Percentiles rank a stretch among this genome's conserved stretches.
Conservation (phyloP, 2,888 invertebrate genomes). For the Heteropelma amictum region DNA sequence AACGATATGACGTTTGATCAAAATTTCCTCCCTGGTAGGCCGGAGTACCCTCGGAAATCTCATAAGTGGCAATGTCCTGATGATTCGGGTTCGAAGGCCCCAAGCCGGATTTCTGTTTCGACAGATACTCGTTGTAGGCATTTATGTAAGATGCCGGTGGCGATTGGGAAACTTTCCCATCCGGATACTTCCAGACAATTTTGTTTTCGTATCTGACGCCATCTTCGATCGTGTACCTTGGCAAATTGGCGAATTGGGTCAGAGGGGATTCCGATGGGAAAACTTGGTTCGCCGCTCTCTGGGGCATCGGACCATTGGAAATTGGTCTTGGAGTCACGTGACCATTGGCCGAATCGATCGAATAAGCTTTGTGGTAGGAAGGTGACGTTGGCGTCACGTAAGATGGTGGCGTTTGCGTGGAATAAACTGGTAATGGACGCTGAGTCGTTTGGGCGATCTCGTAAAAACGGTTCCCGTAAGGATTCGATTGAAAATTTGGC, state of each 20-base stretch:
- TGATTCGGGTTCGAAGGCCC: conserved; percentile 26
- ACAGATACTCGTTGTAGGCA: conserved; percentile 55
- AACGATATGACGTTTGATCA: not conserved
- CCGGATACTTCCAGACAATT: conserved; percentile 76
- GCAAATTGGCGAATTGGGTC: conserved; percentile 55
- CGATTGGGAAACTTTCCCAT: conserved; percentile 71
- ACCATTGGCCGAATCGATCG: not conserved
- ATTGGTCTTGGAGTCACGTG: conserved; percentile 29
- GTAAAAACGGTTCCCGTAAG: conserved; percentile 29
- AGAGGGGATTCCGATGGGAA: conserved; percentile 36
- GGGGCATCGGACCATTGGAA: conserved; percentile 41
- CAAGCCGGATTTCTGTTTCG: conserved; percentile 34
- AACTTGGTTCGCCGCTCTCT: conserved; percentile 29
- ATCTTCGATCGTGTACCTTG: conserved; percentile 72
- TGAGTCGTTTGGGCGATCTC: conserved; percentile 54
- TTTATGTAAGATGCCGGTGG: conserved; percentile 70
- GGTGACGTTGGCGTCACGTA: conserved; percentile 42
- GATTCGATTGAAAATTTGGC: conserved; percentile 25
- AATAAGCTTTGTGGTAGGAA: conserved; percentile 20
- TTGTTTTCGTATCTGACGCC: conserved; percentile 74
- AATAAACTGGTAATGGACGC: conserved; percentile 33
- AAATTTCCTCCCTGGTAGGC: not conserved
- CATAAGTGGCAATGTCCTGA: conserved; percentile 18
- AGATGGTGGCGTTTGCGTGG: conserved; percentile 46
- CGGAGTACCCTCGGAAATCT: not conserved